phyloP scores from a whole-genome alignment of 2,888 invertebrate genomes.

The Craniophora ligustri region DNA sequence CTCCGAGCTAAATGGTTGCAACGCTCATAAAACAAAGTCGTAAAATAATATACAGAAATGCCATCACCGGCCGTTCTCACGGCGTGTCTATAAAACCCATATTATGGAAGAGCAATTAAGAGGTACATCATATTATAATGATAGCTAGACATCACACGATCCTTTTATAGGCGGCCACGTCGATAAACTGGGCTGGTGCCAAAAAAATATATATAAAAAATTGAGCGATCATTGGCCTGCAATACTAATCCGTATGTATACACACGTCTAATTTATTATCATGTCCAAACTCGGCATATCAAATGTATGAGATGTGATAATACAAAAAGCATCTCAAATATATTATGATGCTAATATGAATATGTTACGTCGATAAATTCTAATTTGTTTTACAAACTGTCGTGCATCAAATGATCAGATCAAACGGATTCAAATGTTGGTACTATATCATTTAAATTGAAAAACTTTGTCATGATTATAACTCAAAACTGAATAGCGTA shows the following conservation, averaged over 20 bases:
- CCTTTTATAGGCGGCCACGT: constrained; percentile 58
- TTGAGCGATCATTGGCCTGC: constrained; percentile 62
- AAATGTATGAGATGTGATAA: constrained; percentile 32
- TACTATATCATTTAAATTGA: constrained; percentile 27
- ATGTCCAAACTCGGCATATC: constrained; percentile 23
- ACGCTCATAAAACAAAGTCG: constrained; percentile 52
- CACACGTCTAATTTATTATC: constrained; percentile 41
- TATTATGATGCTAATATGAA: constrained; percentile 24
- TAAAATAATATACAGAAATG: constrained; percentile 55
- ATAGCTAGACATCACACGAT: constrained; percentile 62
- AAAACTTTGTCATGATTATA: constrained; percentile 9
- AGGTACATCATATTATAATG: constrained; percentile 62
- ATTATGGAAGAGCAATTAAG: constrained; percentile 59
- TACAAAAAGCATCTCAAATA: constrained; percentile 20
- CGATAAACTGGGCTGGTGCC: constrained; percentile 64
- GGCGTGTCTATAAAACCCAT: constrained; percentile 54
- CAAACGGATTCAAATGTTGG: constrained; percentile 23
- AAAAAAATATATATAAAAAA: constrained; percentile 60
- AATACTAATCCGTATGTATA: constrained; percentile 46
- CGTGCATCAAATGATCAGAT: constrained; percentile 16
- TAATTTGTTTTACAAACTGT: constrained; percentile 31
- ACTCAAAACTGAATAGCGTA: constrained; percentile 9
- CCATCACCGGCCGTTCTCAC: constrained; percentile 57
- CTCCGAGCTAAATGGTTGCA: constrained; percentile 47
- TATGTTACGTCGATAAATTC: constrained; percentile 21